Evolutionary conservation across 2,113 vertebrate species (phyloP).

Genomic region (Cathartes aura): DNA sequence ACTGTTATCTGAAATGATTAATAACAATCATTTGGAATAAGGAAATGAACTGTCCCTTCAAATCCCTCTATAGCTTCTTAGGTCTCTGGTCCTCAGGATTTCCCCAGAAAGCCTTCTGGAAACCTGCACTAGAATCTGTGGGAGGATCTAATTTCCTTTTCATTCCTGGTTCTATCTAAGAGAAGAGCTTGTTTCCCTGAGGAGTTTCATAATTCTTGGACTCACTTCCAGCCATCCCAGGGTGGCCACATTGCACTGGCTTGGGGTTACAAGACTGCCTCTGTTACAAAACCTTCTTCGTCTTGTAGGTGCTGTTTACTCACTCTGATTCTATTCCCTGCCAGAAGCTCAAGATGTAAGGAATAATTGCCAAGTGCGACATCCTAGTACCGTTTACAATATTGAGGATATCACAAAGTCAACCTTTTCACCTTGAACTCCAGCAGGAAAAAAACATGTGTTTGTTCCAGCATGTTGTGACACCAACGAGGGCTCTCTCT

Average conservation of each 20-base stretch:
- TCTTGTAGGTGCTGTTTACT: background rate
- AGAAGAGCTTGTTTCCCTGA: background rate
- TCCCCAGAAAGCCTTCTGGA: background rate
- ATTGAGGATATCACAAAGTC: background rate
- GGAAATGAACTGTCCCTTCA: background rate
- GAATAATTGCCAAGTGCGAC: background rate
- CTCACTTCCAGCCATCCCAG: background rate
- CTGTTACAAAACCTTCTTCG: background rate
- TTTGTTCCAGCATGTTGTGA: background rate
- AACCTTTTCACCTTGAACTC: background rate
- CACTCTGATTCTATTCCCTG: background rate
- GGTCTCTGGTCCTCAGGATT: background rate
- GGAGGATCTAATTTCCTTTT: background rate
- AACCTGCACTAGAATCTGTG: background rate
- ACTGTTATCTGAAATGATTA: background rate
- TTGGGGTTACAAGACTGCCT: background rate
- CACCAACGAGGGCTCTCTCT: rapidly evolving
- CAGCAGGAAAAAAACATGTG: background rate
- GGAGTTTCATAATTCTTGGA: background rate
- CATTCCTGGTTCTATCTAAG: background rate
- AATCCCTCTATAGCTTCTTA: background rate
- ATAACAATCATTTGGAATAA: background rate
- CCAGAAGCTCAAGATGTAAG: background rate
- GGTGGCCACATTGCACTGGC: background rate
- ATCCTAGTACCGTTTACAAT: background rate